A percentile compares a stretch with the other conserved stretches of the same genome.
phyloP scores from a whole-genome alignment of 1,140 invertebrate species.

The Drosophila ananassae region DNA sequence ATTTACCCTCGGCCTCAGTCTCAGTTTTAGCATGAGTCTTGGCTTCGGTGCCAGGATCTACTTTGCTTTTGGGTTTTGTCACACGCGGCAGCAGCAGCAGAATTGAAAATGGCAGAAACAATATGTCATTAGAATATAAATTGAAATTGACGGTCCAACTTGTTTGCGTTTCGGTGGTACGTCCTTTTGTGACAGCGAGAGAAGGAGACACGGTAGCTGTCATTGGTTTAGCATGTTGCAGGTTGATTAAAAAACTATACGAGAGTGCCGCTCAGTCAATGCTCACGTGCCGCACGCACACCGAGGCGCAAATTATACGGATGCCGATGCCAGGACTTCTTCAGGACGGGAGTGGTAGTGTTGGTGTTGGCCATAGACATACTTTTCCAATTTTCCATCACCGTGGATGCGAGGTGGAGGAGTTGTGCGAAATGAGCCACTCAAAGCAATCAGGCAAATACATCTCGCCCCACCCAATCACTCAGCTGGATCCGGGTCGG shows the following conservation, averaged over 20 bases:
- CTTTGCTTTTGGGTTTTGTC: slow-evolving; percentile 6
- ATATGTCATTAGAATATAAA: slow-evolving; percentile 69
- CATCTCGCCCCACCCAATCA: slow-evolving; percentile 52
- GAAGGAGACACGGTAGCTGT: slow-evolving; percentile 28
- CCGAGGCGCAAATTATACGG: slow-evolving; percentile 31
- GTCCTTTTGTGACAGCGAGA: slow-evolving; percentile 43
- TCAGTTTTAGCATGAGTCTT: not conserved
- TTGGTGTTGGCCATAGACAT: slow-evolving; percentile 40
- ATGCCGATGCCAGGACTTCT: slow-evolving; percentile 2
- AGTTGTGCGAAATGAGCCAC: slow-evolving; percentile 60
- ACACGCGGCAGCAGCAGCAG: slow-evolving; percentile 34
- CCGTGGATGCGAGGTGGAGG: not conserved
- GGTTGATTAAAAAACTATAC: slow-evolving; percentile 60
- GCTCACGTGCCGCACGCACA: slow-evolving; percentile 58
- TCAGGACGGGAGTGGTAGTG: not conserved
- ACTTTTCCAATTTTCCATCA: slow-evolving; percentile 60
- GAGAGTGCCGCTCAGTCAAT: not conserved
- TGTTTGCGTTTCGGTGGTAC: slow-evolving; percentile 33
- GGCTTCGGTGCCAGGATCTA: no score
- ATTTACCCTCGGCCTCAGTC: slow-evolving; percentile 22
- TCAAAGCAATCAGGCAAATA: slow-evolving; percentile 58
- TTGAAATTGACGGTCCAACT: slow-evolving; percentile 58
- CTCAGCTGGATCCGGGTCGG: slow-evolving; percentile 37
- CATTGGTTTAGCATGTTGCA: slow-evolving; percentile 54
- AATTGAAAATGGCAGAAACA: slow-evolving; percentile 55